Conservation (phyloP, 2,797 vertebrate species). For the Pagetopsis macropterus region DNA sequence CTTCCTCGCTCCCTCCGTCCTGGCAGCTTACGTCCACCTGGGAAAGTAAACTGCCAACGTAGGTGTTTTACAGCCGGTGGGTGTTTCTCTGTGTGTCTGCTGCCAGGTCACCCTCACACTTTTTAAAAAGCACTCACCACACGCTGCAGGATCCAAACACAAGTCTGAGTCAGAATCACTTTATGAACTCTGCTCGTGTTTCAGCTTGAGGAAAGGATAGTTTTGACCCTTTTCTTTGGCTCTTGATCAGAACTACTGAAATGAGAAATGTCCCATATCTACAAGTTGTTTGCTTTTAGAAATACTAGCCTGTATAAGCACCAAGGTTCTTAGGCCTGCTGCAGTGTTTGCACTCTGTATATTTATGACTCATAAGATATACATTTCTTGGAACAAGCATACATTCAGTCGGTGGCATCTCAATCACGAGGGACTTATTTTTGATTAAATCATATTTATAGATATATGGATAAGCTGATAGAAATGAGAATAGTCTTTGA, state of each 20-base stretch:
- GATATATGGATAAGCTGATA: no score
- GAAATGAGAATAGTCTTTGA: no score
- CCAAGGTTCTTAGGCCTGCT: neutral
- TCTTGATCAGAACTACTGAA: constrained; percentile 44
- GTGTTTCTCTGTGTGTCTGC: constrained; percentile 34
- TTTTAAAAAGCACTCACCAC: constrained; percentile 57
- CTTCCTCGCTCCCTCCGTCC: constrained; percentile 39
- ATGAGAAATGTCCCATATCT: constrained; percentile 52
- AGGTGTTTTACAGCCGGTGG: constrained; percentile 69
- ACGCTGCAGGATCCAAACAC: constrained; percentile 47
- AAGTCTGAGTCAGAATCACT: constrained; percentile 44
- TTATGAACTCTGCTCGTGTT: constrained; percentile 24
- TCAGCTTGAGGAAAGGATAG: constrained; percentile 15
- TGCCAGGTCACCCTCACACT: constrained; percentile 67
- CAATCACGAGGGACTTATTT: no score
- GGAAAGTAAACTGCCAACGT: constrained; percentile 63
- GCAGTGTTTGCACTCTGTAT: constrained; percentile 16
- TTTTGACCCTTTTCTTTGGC: constrained; percentile 58
- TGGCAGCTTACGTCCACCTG: constrained; percentile 65
- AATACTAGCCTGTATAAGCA: constrained; percentile 20
- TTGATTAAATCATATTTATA: no score
- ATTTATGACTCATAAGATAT: neutral
- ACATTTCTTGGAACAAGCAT: neutral
- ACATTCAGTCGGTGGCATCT: neutral
- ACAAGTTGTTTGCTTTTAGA: constrained; percentile 44